Evolutionary conservation across 2,888 invertebrate genomes (phyloP).

Genomic region (Heliothis peltigera): DNA sequence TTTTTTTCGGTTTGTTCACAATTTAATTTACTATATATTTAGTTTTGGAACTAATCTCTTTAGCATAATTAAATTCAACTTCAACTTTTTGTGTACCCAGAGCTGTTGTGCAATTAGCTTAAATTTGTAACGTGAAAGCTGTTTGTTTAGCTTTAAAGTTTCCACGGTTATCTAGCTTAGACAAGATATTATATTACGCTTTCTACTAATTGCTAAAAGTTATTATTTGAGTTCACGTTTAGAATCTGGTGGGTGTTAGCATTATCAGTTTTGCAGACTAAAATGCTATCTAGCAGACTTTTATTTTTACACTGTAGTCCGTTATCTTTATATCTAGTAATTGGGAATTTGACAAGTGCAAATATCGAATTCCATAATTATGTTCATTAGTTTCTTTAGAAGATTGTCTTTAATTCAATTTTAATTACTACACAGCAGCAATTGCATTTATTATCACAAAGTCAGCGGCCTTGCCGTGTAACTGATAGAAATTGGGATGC

Average conservation of each 20-base stretch:
- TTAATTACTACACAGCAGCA: constrained; percentile 7
- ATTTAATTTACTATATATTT: not conserved
- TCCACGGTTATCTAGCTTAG: not conserved
- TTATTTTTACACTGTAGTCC: not conserved
- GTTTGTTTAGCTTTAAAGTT: constrained; percentile 3
- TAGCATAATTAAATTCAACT: not conserved
- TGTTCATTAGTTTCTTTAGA: not conserved
- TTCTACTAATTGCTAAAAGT: not conserved
- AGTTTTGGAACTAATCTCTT: constrained; percentile 18
- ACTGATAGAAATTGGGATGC: constrained; percentile 16
- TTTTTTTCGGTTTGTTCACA: not conserved
- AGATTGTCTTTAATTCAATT: constrained; percentile 12
- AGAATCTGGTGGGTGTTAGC: not conserved
- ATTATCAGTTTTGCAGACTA: not conserved
- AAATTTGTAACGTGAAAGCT: constrained; percentile 1
- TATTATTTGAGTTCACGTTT: not conserved
- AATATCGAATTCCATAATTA: no score
- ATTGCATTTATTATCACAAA: constrained; percentile 25
- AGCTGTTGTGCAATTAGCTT: not conserved
- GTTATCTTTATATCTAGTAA: no score
- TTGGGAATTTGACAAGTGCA: no score
- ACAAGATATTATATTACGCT: not conserved
- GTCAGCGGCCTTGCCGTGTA: constrained; percentile 14
- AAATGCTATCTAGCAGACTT: not conserved
- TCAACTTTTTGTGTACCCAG: not conserved